Evolutionary conservation across 1,140 invertebrate species (phyloP).

Genomic region (Heliconius eleuchia): DNA sequence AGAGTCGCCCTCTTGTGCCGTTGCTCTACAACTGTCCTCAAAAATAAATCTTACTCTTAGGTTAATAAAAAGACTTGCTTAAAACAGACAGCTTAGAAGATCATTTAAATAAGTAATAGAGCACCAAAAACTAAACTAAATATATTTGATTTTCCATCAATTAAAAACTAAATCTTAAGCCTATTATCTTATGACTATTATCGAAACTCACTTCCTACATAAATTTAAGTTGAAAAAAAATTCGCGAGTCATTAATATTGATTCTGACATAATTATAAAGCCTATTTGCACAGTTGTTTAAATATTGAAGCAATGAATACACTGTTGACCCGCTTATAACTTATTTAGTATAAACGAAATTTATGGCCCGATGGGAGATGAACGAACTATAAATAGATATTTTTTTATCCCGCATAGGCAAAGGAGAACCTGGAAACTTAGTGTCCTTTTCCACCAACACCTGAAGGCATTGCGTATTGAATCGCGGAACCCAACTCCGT

Average conservation of each 20-base stretch:
- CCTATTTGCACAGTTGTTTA: conserved; percentile 7
- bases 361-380: neutral
- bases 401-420: too few relatives aligned
- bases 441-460: too few relatives aligned
- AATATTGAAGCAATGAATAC: neutral
- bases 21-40: too few relatives aligned
- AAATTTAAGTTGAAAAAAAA: neutral
- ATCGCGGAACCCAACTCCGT: too few relatives aligned
- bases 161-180: neutral
- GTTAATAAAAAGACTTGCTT: too few relatives aligned
- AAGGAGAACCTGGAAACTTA: too few relatives aligned
- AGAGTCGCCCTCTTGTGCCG: too few relatives aligned
- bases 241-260: conserved; percentile 6
- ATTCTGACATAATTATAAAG: conserved; percentile 19
- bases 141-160: neutral
- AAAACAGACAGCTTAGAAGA: too few relatives aligned
- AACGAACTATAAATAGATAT: neutral
- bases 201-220: neutral
- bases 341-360: conserved; percentile 3
- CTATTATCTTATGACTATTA: neutral
- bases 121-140: neutral
- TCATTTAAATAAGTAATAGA: too few relatives aligned
- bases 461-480: too few relatives aligned
- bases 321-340: neutral
- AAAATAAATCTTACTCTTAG: too few relatives aligned